Evolutionary conservation across 1,140 invertebrate genomes (phyloP).

Genomic region (Steinernema khuongi): DNA sequence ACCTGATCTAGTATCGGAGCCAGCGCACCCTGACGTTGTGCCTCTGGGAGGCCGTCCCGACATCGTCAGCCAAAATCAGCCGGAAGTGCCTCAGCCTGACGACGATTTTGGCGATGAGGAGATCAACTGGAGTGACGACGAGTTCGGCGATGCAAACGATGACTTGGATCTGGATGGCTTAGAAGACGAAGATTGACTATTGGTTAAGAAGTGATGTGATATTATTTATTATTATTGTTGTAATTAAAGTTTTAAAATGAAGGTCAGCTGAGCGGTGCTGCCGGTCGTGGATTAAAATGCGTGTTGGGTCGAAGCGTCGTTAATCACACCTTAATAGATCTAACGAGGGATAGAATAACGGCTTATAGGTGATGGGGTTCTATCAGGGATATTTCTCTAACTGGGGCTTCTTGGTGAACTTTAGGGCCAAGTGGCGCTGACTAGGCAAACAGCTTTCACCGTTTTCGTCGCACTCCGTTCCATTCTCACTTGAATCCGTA

Average conservation of each 20-base stretch:
- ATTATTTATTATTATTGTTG: not conserved
- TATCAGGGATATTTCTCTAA: no score
- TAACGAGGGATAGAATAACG: no score
- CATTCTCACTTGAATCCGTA: no score
- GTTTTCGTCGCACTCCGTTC: no score
- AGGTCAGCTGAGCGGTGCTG: no score
- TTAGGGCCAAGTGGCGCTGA: no score
- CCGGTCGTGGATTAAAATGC: no score
- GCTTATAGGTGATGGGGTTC: no score
- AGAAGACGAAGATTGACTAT: slow-evolving; percentile 43
- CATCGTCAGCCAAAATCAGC: not conserved
- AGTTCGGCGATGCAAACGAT: slow-evolving; percentile 43
- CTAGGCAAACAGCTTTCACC: no score
- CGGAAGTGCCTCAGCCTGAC: slow-evolving; percentile 8
- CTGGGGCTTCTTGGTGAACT: no score
- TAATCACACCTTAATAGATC: no score
- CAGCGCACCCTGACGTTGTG: slow-evolving; percentile 23
- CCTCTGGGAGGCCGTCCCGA: slow-evolving; percentile 12
- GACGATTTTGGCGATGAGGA: slow-evolving; percentile 11
- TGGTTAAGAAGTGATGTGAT: slow-evolving; percentile 14
- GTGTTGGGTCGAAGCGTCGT: no score
- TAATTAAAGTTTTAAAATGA: slow-evolving; percentile 17
- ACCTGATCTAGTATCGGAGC: slow-evolving; percentile 25
- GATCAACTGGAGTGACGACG: slow-evolving; percentile 38
- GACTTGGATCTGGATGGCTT: slow-evolving; percentile 47